Evolutionary conservation across 2,888 invertebrate genomes (phyloP), one percentile per base, ranked within the genome.

Genomic region (Cerceris rybyensis): DNA sequence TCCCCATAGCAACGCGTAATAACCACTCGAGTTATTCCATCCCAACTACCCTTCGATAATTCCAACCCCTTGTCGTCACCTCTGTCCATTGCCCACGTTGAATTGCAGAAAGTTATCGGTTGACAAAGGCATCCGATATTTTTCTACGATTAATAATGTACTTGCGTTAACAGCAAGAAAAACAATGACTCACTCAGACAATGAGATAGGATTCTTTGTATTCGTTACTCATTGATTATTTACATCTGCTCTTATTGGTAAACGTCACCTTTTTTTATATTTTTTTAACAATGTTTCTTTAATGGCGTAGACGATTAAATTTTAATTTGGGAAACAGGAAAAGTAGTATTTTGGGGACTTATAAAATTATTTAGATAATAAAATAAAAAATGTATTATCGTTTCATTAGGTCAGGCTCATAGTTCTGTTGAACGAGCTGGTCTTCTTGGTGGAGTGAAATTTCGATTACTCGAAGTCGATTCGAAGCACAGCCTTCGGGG

Each of bases 361-460:
- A n/a, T n/a, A n/a, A 2, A n/a, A 52, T 52, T 46, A 11, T 46
- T 13, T 0, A 1, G 1, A 5, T 13, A 46, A 46, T 11, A 46
- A 13, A 11, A 11, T 46, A 46, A 46, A 13, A n/a, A 52, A 16
- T 14, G 6, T 54, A 16, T 16, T 7, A 7, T n/a, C 28, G 28
- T 1, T 28, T 28, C 28, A 28, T 28, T 41, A 96, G 96, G 95
- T 83, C 97, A 98, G 95, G 96, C 98, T 0, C 98, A 98, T 93
- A 98, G 98, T 0, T 98, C 98, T 0, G 98, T 98, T 6, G 98
- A 98, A 93, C 95, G 98, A 46, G 98, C 98, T 39, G 98, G 98
- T 0, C 94, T 98, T 55, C 92, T 98, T 74, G 97, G 97, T 0
- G 98, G 98, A n/a, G 95, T 98, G 4, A 94, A 95, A 87, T 93